A percentile compares a stretch with the other conserved stretches of the same genome.
These are phyloP conservation scores for Eutrigla gurnardus DNA, from an alignment of 2,797 vertebrate species.

Conservation along the genomic window DNA sequence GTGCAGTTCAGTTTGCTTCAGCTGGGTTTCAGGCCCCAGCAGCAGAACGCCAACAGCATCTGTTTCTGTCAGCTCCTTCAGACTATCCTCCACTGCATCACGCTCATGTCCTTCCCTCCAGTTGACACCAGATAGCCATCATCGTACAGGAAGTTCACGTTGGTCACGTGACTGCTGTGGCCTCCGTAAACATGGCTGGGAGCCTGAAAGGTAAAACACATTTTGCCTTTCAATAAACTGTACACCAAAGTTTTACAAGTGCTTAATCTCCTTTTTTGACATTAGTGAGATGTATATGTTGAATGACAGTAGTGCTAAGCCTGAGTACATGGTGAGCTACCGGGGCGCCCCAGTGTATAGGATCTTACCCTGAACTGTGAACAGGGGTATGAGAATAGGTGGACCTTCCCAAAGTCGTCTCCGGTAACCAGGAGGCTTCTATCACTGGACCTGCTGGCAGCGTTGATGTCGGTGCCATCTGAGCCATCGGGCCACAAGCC, in stretches of 20 bases:
- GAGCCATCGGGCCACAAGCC: conserved; percentile 98
- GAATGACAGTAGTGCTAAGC: background rate
- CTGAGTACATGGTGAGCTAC: background rate
- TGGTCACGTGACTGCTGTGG: conserved; percentile 99
- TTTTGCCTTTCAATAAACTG: background rate
- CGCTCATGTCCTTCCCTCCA: conserved; percentile 97
- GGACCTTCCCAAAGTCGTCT: conserved; percentile 99
- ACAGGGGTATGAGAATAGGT: conserved; percentile 95
- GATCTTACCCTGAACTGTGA: conserved; percentile 94
- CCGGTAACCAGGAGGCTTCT: conserved; percentile 92
- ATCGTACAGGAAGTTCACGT: conserved; percentile 92
- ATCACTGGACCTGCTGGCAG: conserved; percentile 89
- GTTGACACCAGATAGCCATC: conserved; percentile 96
- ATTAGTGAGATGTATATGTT: background rate
- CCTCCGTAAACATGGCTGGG: conserved; percentile 93
- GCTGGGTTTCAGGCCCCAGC: conserved; percentile 24
- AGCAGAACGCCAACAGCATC: conserved; percentile 25
- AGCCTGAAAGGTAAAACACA: conserved; percentile 83
- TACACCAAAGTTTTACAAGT: background rate
- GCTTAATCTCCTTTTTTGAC: background rate
- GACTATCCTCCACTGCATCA: conserved; percentile 97
- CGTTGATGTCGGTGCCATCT: conserved; percentile 97
- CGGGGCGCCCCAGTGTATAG: background rate
- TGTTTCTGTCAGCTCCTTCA: conserved; percentile 70
- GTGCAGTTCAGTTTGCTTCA: conserved; percentile 53